These are phyloP conservation scores for Nylanderia fulva DNA, from an alignment of 1,140 invertebrate species.

Conservation along the genomic window DNA sequence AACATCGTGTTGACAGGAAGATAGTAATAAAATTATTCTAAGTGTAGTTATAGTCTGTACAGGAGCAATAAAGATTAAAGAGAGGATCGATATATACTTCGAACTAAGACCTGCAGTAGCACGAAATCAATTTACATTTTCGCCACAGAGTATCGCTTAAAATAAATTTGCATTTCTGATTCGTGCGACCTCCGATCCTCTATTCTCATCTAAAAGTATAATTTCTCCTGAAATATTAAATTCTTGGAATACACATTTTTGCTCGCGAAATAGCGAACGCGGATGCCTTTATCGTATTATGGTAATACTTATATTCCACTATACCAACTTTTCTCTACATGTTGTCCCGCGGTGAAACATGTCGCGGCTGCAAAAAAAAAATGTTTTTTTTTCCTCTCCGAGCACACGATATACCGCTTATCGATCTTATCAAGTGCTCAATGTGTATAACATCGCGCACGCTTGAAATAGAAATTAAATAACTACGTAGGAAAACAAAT, in stretches of 20 bases:
- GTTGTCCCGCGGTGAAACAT: not conserved
- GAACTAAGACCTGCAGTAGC: constrained; percentile 66
- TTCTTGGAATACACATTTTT: constrained; percentile 74
- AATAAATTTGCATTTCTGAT: constrained; percentile 76
- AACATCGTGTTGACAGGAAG: constrained; percentile 46
- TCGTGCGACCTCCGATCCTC: constrained; percentile 67
- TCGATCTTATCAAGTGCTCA: not conserved
- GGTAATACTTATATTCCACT: constrained; percentile 56
- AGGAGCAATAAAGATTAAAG: constrained; percentile 64
- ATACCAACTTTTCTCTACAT: constrained; percentile 34
- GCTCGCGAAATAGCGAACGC: constrained; percentile 52
- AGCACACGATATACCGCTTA: not conserved
- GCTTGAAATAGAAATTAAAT: constrained; percentile 18
- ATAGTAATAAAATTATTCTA: constrained; percentile 36
- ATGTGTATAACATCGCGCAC: not conserved
- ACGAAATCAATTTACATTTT: constrained; percentile 78
- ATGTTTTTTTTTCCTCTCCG: not conserved
- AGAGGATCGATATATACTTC: constrained; percentile 69
- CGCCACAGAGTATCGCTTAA: constrained; percentile 71
- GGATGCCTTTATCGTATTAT: constrained; percentile 63
- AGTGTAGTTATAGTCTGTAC: constrained; percentile 44
- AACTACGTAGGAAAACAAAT: not conserved
- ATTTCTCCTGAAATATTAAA: constrained; percentile 74
- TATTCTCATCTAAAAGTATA: constrained; percentile 75
- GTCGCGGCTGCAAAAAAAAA: not conserved